phyloP scores from a whole-genome alignment of 2,113 vertebrate genomes.

The Delphinapterus leucas region DNA sequence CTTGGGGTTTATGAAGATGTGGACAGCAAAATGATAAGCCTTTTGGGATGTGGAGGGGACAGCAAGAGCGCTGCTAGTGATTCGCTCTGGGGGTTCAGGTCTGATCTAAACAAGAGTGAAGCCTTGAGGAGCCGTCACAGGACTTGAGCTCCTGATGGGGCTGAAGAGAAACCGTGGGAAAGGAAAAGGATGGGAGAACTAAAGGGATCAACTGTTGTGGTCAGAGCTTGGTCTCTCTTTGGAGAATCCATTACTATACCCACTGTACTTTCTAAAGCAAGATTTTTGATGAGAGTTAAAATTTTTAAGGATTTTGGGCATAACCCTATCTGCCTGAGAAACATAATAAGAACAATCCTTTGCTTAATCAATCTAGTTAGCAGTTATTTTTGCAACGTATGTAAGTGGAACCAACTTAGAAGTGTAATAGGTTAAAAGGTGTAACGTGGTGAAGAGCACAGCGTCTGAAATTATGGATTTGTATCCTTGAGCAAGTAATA shows the following conservation, averaged over 20 bases:
- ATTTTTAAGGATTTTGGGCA: neutral
- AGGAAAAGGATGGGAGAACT: neutral
- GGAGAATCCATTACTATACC: neutral
- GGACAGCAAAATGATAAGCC: neutral
- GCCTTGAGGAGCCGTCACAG: neutral
- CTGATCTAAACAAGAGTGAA: neutral
- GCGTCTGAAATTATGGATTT: neutral
- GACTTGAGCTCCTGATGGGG: neutral
- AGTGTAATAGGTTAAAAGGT: neutral
- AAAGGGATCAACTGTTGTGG: neutral
- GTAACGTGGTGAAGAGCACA: neutral
- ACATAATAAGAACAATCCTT: neutral
- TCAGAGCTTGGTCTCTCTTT: neutral
- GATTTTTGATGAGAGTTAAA: neutral
- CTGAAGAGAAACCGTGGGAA: neutral
- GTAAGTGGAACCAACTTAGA: neutral
- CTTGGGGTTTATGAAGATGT: neutral
- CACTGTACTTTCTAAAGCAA: neutral
- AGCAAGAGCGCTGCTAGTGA: neutral
- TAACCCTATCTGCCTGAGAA: neutral
- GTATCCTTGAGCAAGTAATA: neutral
- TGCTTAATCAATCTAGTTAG: neutral
- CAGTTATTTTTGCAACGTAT: neutral
- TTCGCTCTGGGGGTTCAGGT: neutral
- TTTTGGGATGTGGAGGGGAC: neutral